These are phyloP conservation scores for Pseudochirops cupreus DNA, from an alignment of 2,797 vertebrate genomes.

Conservation along the genomic window DNA sequence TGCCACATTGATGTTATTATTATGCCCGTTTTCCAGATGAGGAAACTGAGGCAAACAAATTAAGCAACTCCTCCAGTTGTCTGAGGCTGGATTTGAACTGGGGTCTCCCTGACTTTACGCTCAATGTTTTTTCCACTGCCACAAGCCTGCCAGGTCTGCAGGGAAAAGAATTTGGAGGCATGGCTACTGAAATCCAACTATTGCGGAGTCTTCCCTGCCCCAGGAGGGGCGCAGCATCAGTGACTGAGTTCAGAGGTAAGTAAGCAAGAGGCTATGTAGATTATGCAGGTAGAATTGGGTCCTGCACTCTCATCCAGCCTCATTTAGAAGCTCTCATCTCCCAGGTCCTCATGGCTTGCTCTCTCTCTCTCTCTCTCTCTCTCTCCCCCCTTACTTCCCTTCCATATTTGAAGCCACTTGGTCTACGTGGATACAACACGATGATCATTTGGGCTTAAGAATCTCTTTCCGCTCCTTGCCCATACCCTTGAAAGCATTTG, in stretches of 20 bases:
- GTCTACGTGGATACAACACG: not conserved
- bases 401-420: not conserved
- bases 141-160: not conserved
- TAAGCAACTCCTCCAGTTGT: not conserved
- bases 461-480: not conserved
- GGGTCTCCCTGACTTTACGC: not conserved
- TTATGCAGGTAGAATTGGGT: not conserved
- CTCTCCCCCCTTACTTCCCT: not conserved
- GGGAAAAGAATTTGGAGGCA: not conserved
- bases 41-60: not conserved
- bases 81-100: not conserved
- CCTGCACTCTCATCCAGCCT: not conserved
- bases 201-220: not conserved
- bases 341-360: not conserved
- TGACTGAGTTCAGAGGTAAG: not conserved
- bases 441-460: not conserved
- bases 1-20: no score
- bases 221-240: not conserved
- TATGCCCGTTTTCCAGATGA: not conserved
- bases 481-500: not conserved
- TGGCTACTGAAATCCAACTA: not conserved
- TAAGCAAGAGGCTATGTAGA: not conserved
- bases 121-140: not conserved
- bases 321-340: not conserved
- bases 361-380: not conserved